phyloP scores from a whole-genome alignment of 1,140 invertebrate genomes.

The Anthonomus grandis region DNA sequence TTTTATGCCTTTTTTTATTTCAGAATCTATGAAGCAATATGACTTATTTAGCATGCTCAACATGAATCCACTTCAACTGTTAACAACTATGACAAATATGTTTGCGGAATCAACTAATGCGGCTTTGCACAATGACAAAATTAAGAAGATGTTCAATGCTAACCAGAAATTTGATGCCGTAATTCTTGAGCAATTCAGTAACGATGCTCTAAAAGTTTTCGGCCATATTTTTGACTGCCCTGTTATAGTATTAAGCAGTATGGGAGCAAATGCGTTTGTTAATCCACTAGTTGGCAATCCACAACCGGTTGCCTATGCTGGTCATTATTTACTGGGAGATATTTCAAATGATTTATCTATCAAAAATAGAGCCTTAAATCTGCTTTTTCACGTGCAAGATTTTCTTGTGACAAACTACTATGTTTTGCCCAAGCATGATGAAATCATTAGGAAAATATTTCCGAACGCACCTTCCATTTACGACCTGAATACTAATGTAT shows the following conservation, averaged over 20 bases:
- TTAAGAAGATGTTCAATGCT: constrained; percentile 28
- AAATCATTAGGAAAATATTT: constrained; percentile 47
- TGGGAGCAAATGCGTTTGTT: constrained; percentile 33
- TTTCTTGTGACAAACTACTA: constrained; percentile 6
- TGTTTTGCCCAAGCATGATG: constrained; percentile 34
- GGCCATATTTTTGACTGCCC: constrained; percentile 47
- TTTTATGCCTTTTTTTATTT: neutral
- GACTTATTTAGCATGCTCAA: constrained; percentile 13
- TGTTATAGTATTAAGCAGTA: constrained; percentile 45
- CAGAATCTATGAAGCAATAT: neutral
- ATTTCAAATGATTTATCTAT: constrained; percentile 49
- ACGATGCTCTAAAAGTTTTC: constrained; percentile 49
- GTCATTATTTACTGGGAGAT: constrained; percentile 33
- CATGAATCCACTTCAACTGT: neutral
- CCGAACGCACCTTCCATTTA: constrained; percentile 50
- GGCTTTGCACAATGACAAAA: constrained; percentile 21
- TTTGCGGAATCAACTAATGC: neutral
- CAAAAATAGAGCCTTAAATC: constrained; percentile 48
- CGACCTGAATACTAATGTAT: constrained; percentile 52
- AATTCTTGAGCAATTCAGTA: constrained; percentile 49
- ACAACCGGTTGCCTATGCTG: constrained; percentile 44
- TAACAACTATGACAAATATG: neutral
- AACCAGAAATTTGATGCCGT: constrained; percentile 51
- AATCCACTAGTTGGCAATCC: constrained; percentile 45
- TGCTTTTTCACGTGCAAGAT: constrained; percentile 21